Evolutionary conservation across 37 sponge, comb jelly and placozoan genomes (phyloP).

Genomic region (Corticium candelabrum): DNA sequence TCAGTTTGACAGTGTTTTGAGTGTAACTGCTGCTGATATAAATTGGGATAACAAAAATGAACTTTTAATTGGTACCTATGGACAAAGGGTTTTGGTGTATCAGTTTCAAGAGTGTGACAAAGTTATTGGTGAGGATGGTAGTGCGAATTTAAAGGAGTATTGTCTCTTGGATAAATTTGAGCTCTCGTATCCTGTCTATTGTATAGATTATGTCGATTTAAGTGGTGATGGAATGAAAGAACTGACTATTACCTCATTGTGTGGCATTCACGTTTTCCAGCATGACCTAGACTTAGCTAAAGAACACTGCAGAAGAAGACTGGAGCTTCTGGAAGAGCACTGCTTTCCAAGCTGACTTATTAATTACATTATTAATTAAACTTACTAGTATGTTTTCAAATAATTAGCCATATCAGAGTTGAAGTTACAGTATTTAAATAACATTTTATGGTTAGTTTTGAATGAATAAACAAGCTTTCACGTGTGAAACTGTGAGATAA

Average conservation of each 20-base stretch:
- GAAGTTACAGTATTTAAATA: too few species aligned
- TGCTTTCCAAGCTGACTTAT: too few species aligned
- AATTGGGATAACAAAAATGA: slow-evolving; percentile 62
- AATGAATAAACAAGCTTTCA: too few species aligned
- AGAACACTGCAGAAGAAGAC: background rate
- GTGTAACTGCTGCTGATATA: slow-evolving; percentile 49
- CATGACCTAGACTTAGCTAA: background rate
- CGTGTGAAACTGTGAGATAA: too few species aligned
- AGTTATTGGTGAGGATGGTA: too few species aligned
- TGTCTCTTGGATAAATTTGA: background rate
- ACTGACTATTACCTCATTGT: background rate
- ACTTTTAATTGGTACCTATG: slow-evolving; percentile 68
- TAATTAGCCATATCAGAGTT: too few species aligned
- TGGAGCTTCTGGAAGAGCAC: too few species aligned
- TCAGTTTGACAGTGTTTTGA: slow-evolving; percentile 62
- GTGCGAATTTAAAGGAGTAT: too few species aligned
- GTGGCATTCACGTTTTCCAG: background rate
- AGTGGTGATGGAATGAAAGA: background rate
- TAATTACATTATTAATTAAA: too few species aligned
- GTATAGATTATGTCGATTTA: background rate
- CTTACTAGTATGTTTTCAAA: too few species aligned
- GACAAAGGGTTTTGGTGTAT: slow-evolving; percentile 6
- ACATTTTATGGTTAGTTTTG: too few species aligned
- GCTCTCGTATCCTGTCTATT: background rate
- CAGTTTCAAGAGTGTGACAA: too few species aligned